These are phyloP conservation scores for Macrosteles quadrilineatus DNA, from an alignment of 1,140 invertebrate species.

Conservation along the genomic window DNA sequence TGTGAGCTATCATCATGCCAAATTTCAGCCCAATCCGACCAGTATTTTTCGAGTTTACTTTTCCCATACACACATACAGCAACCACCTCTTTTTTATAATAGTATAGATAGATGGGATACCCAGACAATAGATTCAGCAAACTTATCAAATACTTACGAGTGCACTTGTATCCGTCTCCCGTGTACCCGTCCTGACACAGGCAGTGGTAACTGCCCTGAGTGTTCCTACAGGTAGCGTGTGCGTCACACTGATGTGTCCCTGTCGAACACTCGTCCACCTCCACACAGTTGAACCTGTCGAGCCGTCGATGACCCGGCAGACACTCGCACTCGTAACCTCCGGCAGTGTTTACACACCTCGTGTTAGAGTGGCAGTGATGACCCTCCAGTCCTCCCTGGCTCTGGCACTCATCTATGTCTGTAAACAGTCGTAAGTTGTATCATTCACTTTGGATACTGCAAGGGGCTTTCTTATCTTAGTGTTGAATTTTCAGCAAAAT, in stretches of 20 bases:
- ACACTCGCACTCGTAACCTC: conserved; percentile 81
- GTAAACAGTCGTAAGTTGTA: conserved; percentile 46
- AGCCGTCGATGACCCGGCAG: conserved; percentile 73
- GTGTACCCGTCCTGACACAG: conserved; percentile 77
- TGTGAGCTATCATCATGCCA: no score
- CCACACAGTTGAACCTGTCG: conserved; percentile 77
- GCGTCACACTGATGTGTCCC: conserved; percentile 71
- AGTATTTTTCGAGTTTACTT: no score
- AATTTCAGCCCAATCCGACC: no score
- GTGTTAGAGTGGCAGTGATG: conserved; percentile 82
- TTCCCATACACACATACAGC: no score
- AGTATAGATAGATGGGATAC: no score
- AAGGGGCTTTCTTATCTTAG: no score
- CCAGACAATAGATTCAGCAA: no score
- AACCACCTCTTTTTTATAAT: no score
- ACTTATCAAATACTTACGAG: conserved; percentile 67
- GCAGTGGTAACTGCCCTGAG: conserved; percentile 82
- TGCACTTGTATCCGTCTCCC: conserved; percentile 80
- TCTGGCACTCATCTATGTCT: conserved; percentile 83
- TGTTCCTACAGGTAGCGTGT: conserved; percentile 82
- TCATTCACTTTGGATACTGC: no score
- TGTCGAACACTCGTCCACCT: conserved; percentile 75
- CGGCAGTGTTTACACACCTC: conserved; percentile 74
- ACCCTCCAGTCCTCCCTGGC: conserved; percentile 69
- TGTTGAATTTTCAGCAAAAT: no score